Conservation (phyloP, 2,113 vertebrate species). For the Platichthys stellatus region DNA sequence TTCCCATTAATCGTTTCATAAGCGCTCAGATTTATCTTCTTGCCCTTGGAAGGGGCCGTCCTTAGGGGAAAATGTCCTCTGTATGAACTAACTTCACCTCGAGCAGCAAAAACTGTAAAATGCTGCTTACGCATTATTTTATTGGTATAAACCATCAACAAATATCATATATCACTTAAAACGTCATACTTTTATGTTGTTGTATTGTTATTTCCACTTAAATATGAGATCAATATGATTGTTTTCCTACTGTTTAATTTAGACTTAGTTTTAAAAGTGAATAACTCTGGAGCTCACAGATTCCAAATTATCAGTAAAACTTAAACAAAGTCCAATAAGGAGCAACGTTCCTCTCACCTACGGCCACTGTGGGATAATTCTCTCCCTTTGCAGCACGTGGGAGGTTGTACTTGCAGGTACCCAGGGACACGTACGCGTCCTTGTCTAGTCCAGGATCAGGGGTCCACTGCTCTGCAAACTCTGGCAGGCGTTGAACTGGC, state of each 20-base stretch:
- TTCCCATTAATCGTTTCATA: neutral
- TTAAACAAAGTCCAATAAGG: neutral
- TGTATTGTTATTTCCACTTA: too few relatives aligned
- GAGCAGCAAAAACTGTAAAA: too few relatives aligned
- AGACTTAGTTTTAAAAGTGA: too few relatives aligned
- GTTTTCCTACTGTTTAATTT: too few relatives aligned
- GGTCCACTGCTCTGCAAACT: conserved; percentile 23
- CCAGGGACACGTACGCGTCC: neutral
- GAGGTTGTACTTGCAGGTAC: conserved; percentile 38
- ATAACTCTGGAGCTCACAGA: too few relatives aligned
- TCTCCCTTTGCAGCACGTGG: neutral
- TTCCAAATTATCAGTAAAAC: neutral
- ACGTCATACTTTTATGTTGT: too few relatives aligned
- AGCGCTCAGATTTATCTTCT: neutral
- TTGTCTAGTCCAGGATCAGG: neutral
- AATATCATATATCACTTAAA: too few relatives aligned
- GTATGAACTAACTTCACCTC: too few relatives aligned
- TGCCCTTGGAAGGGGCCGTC: neutral
- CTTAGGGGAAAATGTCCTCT: neutral
- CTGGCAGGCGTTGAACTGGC: neutral
- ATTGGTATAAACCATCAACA: too few relatives aligned
- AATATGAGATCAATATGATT: too few relatives aligned
- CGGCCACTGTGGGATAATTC: neutral
- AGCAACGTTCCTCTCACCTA: conserved; percentile 10
- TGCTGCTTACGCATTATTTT: too few relatives aligned